Conservation (phyloP, 2,888 invertebrate species). For the Dendrolimus houi region DNA sequence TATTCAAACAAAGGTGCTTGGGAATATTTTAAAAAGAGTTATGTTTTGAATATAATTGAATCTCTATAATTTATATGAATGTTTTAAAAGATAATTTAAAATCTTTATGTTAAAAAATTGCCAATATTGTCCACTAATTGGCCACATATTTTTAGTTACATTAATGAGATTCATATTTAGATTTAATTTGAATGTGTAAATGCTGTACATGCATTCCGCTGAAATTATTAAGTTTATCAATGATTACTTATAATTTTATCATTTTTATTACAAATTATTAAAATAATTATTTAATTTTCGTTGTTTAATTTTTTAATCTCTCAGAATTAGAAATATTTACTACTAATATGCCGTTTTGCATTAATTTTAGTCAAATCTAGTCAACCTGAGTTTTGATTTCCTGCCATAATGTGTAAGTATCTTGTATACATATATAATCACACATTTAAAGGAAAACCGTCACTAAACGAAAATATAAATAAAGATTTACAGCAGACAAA, state of each 20-base stretch:
- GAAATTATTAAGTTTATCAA: not conserved
- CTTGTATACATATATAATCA: no score
- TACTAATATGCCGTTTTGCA: no score
- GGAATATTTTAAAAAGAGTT: slow-evolving; percentile 19
- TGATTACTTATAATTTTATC: not conserved
- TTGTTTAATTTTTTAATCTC: not conserved
- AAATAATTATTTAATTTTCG: not conserved
- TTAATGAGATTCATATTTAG: slow-evolving; percentile 1
- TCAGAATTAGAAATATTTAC: no score
- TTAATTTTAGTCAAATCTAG: no score
- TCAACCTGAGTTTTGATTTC: no score
- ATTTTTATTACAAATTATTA: slow-evolving; percentile 1
- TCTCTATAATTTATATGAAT: slow-evolving; percentile 10
- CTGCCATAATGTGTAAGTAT: no score
- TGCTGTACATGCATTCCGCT: not conserved
- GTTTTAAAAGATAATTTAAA: not conserved
- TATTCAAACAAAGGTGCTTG: slow-evolving; percentile 30
- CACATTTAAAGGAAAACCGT: no score
- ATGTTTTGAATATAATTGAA: slow-evolving; percentile 12
- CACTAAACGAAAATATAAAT: no score
- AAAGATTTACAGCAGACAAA: no score
- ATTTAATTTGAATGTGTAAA: not conserved
- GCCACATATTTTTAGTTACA: not conserved
- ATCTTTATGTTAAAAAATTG: not conserved
- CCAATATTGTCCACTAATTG: not conserved